Evolutionary conservation across 2,113 vertebrate species (phyloP), one percentile per base, ranked within the genome.

Genomic region (Pelecanus crispus): DNA sequence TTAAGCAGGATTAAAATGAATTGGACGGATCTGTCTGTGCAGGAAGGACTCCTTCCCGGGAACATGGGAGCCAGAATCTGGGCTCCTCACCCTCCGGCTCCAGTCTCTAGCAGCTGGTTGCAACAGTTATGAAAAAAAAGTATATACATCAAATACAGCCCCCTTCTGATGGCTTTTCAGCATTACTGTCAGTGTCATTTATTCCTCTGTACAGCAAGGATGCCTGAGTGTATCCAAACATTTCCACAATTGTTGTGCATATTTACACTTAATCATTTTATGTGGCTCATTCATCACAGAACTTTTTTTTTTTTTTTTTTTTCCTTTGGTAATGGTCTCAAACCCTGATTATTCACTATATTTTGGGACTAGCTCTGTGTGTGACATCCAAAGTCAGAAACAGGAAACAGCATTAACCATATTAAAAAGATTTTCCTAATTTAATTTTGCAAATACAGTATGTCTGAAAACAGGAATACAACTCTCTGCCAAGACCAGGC

Each of bases 401-500:
- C 42, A 91, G 89, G 92, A 87, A 95, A 75, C 42, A 72, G 44
- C 85, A 53, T 59, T 95, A 96, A 92, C 50, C 63, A 28, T 94
- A 91, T 91, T 92, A 96, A 97, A 96, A 94, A 92, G 29, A 74
- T 63, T 94, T 93, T 83, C 94, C 62, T 83, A 95, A 81, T 96
- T 81, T 85, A 95, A 68, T 95, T 94, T 95, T 81, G 68, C 82
- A 67, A 86, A 61, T 24, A 47, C 81, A 84, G 63, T 82, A 78
- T 34, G 5, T 92, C 66, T 78, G 81, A 81, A 91, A 96, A 34
- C 65, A 82, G 55, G 91, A 97, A 89, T 94, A 95, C 36, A 70
- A 6, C 71, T 70, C 71, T 80, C 44, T 90, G 91, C 91, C 71
- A 93, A 94, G 94, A 86, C 42, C 44, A 44, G 70, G 45, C 71